Percentiles rank a stretch among this genome's conserved stretches.
Evolutionary conservation across 1,140 invertebrate genomes (phyloP).

Genomic region (Streblospio benedicti): DNA sequence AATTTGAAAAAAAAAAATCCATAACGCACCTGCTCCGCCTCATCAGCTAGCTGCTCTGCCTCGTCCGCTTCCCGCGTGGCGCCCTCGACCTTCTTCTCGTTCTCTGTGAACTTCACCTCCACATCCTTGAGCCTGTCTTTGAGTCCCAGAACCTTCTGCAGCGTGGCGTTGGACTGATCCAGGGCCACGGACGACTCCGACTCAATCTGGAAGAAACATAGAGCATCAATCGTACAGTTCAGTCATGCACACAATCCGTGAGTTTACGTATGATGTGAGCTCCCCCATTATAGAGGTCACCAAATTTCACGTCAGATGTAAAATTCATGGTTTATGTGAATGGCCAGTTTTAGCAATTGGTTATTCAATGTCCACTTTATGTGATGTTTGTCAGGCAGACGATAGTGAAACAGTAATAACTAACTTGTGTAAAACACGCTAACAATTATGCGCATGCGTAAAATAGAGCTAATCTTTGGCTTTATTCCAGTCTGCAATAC

Average conservation of each 20-base stretch:
- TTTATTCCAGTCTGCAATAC: background rate
- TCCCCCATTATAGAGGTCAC: background rate
- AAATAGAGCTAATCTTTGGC: background rate
- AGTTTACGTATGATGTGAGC: background rate
- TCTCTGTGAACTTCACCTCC: slow-evolving; percentile 66
- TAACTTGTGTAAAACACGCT: background rate
- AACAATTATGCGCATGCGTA: background rate
- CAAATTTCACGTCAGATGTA: background rate
- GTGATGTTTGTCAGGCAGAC: background rate
- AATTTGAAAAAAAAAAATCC: slow-evolving; percentile 3
- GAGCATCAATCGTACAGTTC: background rate
- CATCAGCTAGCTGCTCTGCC: slow-evolving; percentile 53
- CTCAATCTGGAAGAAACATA: slow-evolving; percentile 50
- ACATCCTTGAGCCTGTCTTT: slow-evolving; percentile 60
- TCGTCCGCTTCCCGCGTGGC: slow-evolving; percentile 52
- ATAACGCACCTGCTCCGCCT: slow-evolving; percentile 48
- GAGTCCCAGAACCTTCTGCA: slow-evolving; percentile 59
- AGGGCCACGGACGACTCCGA: slow-evolving; percentile 65
- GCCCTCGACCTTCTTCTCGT: slow-evolving; percentile 57
- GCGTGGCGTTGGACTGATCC: slow-evolving; percentile 63
- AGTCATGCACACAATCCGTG: background rate
- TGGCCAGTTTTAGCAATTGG: no score
- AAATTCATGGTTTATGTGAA: no score
- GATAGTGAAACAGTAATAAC: background rate
- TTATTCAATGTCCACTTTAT: background rate